A percentile compares a stretch with the other conserved stretches of the same genome.
Conservation (phyloP, 2,888 invertebrate genomes). For the Papilio gigon region DNA sequence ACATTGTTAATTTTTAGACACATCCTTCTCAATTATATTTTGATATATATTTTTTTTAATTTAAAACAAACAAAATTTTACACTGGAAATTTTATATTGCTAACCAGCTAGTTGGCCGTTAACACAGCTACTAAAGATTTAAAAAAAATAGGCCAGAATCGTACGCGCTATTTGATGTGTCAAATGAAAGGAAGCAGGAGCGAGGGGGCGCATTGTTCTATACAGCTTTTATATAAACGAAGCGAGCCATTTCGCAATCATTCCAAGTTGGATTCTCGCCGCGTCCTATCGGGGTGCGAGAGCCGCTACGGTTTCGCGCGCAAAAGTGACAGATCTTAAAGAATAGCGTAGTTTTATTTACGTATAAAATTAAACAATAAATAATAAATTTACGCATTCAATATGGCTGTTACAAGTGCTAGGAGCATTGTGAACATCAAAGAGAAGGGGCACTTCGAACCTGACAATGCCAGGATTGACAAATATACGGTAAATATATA, state of each 20-base stretch:
- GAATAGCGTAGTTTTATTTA: constrained; percentile 48
- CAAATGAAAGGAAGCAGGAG: constrained; percentile 66
- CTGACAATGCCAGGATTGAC: constrained; percentile 71
- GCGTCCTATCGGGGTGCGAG: constrained; percentile 71
- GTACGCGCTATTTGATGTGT: constrained; percentile 7
- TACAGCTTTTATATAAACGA: constrained; percentile 76
- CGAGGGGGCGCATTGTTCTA: constrained; percentile 67
- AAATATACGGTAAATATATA: constrained; percentile 73
- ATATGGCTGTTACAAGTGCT: constrained; percentile 77
- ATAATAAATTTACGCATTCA: constrained; percentile 47
- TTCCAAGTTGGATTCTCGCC: constrained; percentile 76
- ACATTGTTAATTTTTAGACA: no score
- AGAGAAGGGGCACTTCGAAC: constrained; percentile 71
- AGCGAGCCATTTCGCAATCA: constrained; percentile 75
- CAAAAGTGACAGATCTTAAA: constrained; percentile 69
- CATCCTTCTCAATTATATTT: no score
- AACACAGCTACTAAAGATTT: constrained; percentile 2
- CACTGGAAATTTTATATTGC: no score
- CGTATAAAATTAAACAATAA: constrained; percentile 40
- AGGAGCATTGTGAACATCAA: constrained; percentile 72
- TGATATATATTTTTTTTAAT: no score
- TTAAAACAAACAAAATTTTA: background rate
- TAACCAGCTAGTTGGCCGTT: constrained; percentile 5
- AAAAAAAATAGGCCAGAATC: constrained; percentile 15
- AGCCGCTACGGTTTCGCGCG: constrained; percentile 65